Evolutionary conservation across 1,140 invertebrate species (phyloP).

Genomic region (Drosophila truncata): DNA sequence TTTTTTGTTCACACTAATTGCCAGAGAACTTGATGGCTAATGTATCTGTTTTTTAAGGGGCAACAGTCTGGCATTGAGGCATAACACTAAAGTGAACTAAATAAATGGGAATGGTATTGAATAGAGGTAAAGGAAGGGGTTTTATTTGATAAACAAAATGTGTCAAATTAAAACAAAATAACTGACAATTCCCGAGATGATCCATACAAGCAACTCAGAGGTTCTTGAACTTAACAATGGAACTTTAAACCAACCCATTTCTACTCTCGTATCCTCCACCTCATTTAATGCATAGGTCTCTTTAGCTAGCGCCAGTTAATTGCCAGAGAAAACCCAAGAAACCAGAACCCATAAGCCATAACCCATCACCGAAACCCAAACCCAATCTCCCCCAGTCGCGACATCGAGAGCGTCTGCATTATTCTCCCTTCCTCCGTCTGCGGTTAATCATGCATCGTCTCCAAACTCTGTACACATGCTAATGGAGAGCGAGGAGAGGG

Average conservation of each 20-base stretch:
- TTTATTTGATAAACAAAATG: not conserved
- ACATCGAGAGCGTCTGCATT: slow-evolving; percentile 56
- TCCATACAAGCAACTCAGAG: not conserved
- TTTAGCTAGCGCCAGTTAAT: slow-evolving; percentile 76
- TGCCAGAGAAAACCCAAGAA: slow-evolving; percentile 51
- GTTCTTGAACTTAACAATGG: slow-evolving; percentile 33
- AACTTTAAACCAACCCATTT: slow-evolving; percentile 8
- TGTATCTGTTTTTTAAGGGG: slow-evolving; percentile 21
- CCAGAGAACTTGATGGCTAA: slow-evolving; percentile 27
- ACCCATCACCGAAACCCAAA: slow-evolving; percentile 15
- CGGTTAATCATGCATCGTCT: slow-evolving; percentile 55
- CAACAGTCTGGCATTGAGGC: slow-evolving; percentile 14
- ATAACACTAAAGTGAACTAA: not conserved
- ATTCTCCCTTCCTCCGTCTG: slow-evolving; percentile 24
- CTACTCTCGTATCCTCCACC: not conserved
- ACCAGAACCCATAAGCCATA: slow-evolving; percentile 25
- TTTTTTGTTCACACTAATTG: slow-evolving; percentile 45
- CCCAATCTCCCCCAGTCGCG: slow-evolving; percentile 54
- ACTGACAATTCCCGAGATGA: not conserved
- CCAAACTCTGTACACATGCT: slow-evolving; percentile 45
- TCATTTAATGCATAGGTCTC: slow-evolving; percentile 18
- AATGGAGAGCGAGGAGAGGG: slow-evolving; percentile 45
- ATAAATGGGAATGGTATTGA: slow-evolving; percentile 1
- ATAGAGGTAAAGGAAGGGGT: not conserved
- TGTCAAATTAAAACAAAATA: not conserved